Conservation (phyloP, 2,113 vertebrate species). For the Aldabrachelys gigantea region DNA sequence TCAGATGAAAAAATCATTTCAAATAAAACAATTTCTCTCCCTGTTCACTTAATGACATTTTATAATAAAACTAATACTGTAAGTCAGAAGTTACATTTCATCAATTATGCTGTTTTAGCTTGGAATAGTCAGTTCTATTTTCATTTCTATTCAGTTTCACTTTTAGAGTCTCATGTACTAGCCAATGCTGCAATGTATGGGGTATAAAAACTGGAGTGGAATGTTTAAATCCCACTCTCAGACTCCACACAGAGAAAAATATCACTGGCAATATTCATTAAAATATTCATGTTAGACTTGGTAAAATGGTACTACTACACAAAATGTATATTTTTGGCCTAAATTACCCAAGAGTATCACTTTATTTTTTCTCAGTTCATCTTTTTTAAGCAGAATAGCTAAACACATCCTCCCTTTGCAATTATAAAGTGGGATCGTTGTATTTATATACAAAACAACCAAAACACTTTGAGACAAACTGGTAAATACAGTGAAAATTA, state of each 20-base stretch:
- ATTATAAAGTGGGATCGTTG: background rate
- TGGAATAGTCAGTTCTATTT: background rate
- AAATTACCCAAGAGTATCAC: background rate
- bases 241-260: background rate
- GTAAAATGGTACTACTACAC: conserved; percentile 1
- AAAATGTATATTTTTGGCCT: background rate
- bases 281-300: background rate
- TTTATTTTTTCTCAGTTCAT: background rate
- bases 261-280: background rate
- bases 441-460: background rate
- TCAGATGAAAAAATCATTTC: background rate
- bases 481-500: fast-evolving
- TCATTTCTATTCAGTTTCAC: background rate
- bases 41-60: background rate
- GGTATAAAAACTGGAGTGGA: background rate
- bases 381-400: background rate
- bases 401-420: conserved; percentile 10
- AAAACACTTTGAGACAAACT: background rate
- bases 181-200: background rate
- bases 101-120: background rate
- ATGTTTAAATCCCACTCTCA: background rate
- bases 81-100: background rate
- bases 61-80: background rate
- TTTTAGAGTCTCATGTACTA: background rate
- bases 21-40: conserved; percentile 41